Conservation (phyloP, 2,113 vertebrate species). For the Phyllostomus hastatus region DNA sequence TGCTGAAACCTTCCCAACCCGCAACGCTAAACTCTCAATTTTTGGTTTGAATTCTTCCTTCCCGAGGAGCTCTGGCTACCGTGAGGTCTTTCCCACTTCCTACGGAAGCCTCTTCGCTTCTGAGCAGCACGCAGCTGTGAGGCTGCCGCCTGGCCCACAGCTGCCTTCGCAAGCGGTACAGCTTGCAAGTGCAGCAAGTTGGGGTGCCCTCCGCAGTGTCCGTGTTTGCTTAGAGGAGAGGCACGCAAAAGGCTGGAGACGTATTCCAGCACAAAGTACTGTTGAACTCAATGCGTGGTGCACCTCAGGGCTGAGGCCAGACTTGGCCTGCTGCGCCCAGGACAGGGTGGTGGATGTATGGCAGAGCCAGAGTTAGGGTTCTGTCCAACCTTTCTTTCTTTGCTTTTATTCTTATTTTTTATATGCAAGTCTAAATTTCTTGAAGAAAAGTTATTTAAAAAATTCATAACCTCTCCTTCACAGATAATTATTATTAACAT, state of each 20-base stretch:
- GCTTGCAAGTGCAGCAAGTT: background rate
- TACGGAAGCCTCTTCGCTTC: background rate
- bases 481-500: background rate
- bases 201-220: background rate
- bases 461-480: background rate
- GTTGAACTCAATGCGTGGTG: background rate
- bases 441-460: background rate
- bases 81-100: background rate
- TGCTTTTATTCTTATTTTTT: background rate
- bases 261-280: background rate
- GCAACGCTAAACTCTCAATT: background rate
- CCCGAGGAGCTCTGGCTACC: background rate
- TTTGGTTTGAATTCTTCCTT: background rate
- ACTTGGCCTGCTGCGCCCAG: too few relatives aligned
- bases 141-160: background rate
- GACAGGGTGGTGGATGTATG: background rate
- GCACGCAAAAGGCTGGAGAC: background rate
- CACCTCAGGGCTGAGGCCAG: background rate
- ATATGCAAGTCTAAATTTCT: background rate
- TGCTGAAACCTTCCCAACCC: background rate
- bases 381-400: background rate
- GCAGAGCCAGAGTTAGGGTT: background rate
- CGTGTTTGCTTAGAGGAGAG: conserved; percentile 43
- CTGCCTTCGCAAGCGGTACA: background rate
- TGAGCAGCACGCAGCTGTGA: background rate